Conservation (phyloP, 2,888 invertebrate genomes). For the Eurois occulta region DNA sequence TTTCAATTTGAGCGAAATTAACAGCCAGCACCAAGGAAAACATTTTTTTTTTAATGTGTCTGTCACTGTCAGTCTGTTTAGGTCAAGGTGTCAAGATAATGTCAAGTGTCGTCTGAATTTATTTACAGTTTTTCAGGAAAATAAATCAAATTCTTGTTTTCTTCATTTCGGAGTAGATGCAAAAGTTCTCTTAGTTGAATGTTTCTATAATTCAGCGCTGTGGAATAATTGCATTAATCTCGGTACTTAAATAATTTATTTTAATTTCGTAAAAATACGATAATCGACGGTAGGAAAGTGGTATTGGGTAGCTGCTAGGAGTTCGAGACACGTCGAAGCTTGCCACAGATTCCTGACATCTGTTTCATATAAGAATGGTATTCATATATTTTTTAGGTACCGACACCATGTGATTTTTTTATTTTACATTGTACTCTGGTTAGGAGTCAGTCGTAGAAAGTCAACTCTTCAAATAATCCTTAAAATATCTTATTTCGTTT, state of each 20-base stretch:
- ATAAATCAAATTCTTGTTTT: not conserved
- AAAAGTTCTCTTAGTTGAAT: constrained; percentile 8
- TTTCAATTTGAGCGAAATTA: not conserved
- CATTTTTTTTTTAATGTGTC: not conserved
- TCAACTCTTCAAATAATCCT: not conserved
- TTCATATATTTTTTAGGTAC: not conserved
- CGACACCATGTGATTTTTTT: too few relatives aligned
- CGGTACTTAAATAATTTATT: not conserved
- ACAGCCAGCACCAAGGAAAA: not conserved
- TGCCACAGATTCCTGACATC: constrained; percentile 1
- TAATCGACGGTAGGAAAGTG: not conserved
- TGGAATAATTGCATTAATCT: not conserved
- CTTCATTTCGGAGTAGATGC: not conserved
- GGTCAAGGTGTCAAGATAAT: not conserved
- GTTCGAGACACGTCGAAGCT: not conserved
- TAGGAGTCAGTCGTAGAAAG: not conserved
- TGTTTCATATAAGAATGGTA: constrained; percentile 21
- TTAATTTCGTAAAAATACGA: not conserved
- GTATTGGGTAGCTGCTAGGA: not conserved
- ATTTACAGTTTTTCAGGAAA: not conserved
- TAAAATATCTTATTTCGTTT: not conserved
- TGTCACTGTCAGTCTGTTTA: constrained; percentile 39
- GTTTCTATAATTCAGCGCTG: not conserved
- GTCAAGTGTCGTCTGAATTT: not conserved
- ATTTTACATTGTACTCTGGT: too few relatives aligned